Conservation (phyloP, 1,140 invertebrate species). For the Meteorus sp. region DNA sequence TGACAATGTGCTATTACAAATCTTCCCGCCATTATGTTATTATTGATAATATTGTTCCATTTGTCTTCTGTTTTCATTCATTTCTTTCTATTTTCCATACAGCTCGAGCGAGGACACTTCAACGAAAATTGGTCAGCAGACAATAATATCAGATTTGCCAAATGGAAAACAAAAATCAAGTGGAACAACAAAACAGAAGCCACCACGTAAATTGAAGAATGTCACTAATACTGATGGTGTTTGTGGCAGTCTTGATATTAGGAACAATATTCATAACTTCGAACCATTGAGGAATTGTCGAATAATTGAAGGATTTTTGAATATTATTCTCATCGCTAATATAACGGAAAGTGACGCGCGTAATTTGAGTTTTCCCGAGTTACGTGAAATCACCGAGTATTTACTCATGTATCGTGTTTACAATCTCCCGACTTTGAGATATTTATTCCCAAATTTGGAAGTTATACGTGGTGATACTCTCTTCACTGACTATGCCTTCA, state of each 20-base stretch:
- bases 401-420: constrained; percentile 69
- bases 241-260: constrained; percentile 59
- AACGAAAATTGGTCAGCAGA: constrained; percentile 13
- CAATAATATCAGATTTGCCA: constrained; percentile 18
- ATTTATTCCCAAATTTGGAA: constrained; percentile 67
- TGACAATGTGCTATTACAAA: not conserved
- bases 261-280: constrained; percentile 59
- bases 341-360: constrained; percentile 54
- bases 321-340: constrained; percentile 67
- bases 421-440: constrained; percentile 56
- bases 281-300: constrained; percentile 60
- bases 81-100: constrained; percentile 1
- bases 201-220: constrained; percentile 10
- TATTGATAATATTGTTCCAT: not conserved
- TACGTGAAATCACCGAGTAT: constrained; percentile 71
- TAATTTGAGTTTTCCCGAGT: constrained; percentile 63
- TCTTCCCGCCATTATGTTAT: not conserved
- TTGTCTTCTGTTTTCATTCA: not conserved
- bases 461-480: constrained; percentile 74
- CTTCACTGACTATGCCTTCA: constrained; percentile 69
- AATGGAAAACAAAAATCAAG: constrained; percentile 18
- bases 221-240: constrained; percentile 43
- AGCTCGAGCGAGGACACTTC: constrained; percentile 17
- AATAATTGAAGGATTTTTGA: constrained; percentile 71
- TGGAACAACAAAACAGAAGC: not conserved